These are phyloP conservation scores for Probosciger aterrimus DNA, from an alignment of 2,113 vertebrate species.

Conservation along the genomic window DNA sequence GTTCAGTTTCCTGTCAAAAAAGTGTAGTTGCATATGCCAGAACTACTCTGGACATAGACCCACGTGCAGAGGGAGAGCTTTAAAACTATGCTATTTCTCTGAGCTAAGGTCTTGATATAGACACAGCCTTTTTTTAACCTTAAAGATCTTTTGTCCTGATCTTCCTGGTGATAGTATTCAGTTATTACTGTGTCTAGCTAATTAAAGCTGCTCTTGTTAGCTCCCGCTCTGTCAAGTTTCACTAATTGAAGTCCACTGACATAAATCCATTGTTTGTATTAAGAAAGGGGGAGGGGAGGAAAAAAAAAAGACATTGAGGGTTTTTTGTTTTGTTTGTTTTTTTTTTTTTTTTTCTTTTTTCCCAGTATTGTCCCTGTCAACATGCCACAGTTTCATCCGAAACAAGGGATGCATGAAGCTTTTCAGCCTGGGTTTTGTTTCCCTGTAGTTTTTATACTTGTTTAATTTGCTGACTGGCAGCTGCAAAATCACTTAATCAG, in stretches of 20 bases:
- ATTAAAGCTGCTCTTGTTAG: neutral
- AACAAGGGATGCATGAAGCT: neutral
- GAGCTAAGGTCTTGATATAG: neutral
- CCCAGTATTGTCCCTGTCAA: neutral
- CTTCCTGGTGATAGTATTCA: neutral
- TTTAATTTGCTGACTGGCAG: constrained; percentile 55
- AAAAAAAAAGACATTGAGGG: neutral
- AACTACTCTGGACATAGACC: neutral
- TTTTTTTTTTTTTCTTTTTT: neutral
- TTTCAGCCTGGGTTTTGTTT: neutral
- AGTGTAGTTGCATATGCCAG: neutral
- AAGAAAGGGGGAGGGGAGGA: neutral
- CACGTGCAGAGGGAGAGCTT: neutral
- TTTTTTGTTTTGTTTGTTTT: neutral
- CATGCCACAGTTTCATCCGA: neutral
- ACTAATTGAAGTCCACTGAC: neutral
- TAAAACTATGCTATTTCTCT: neutral
- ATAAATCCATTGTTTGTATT: constrained; percentile 17
- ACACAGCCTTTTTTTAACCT: neutral
- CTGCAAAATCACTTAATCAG: constrained; percentile 44
- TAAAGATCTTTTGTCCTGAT: neutral
- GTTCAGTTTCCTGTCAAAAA: neutral
- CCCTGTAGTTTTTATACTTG: constrained; percentile 12
- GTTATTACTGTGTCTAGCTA: neutral
- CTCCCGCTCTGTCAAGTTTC: neutral